Percentiles rank a stretch among this genome's conserved stretches.
Evolutionary conservation across 2,888 invertebrate species (phyloP).

Genomic region (Embidobia sp.): DNA sequence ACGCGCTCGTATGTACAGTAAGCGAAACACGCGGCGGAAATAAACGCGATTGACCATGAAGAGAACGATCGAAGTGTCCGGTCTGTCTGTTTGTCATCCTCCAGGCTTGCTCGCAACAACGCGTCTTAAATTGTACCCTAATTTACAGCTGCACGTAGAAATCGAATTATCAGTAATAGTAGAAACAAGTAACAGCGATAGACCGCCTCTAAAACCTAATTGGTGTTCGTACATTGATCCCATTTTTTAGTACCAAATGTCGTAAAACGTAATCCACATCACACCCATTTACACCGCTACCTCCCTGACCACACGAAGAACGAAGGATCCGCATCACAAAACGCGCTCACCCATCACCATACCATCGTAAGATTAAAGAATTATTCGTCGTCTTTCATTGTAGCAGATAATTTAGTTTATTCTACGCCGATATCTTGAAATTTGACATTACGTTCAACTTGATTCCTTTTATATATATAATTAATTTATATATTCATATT

Average conservation of each 20-base stretch:
- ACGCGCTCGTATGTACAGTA: slow-evolving; percentile 30
- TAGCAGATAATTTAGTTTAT: slow-evolving; percentile 34
- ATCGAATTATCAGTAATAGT: slow-evolving; percentile 68
- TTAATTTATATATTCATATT: slow-evolving; percentile 6
- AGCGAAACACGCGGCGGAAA: slow-evolving; percentile 19
- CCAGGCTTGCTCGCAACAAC: slow-evolving; percentile 15
- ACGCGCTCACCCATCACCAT: slow-evolving; percentile 24
- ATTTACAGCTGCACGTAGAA: slow-evolving; percentile 48
- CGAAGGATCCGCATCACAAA: slow-evolving; percentile 42
- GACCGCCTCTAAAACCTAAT: slow-evolving; percentile 80
- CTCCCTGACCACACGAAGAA: slow-evolving; percentile 28
- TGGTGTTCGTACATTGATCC: slow-evolving; percentile 82
- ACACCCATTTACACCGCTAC: slow-evolving; percentile 25
- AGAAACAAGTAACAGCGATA: slow-evolving; percentile 76
- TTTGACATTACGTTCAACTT: slow-evolving; percentile 45
- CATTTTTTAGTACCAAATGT: slow-evolving; percentile 79
- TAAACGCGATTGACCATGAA: slow-evolving; percentile 15
- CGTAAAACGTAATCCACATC: slow-evolving; percentile 59
- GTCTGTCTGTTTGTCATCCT: background rate
- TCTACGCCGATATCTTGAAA: slow-evolving; percentile 44
- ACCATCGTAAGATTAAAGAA: slow-evolving; percentile 39
- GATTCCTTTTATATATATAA: slow-evolving; percentile 12
- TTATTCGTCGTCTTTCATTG: slow-evolving; percentile 54
- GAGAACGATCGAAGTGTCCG: slow-evolving; percentile 5
- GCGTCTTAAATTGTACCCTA: slow-evolving; percentile 35